Base-by-base conservation (phyloP, 2,113 vertebrate species). In the Cacatua alba region DNA sequence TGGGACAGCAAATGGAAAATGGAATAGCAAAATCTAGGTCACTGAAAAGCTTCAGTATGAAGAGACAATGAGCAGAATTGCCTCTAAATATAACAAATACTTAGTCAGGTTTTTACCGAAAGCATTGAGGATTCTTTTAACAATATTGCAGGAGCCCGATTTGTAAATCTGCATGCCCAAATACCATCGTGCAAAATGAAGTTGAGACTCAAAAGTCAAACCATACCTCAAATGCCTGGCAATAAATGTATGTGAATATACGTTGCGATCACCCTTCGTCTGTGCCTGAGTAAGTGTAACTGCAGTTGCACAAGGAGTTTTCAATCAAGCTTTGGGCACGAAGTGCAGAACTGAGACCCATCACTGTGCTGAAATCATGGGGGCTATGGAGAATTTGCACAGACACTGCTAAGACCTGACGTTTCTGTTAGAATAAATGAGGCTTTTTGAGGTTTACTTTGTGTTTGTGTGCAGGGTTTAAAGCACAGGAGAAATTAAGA, bases 1-100 rank as follows among this genome's bases (percentile, higher is more conserved):
- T 28, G 53, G 91, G 63, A 85, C 44, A 60, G 86, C 57, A 92
- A 92, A 87, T 82, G 74, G 93, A 89, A 97, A 95, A 89, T 35
- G 91, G 85, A 87, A 92, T 33, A 95, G 88, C 25, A 84, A 90
- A 95, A 96, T 94, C 84, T 95, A 95, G 95, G 96, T 97, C 95
- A 96, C 52, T 72, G 78, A 93, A 96, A 94, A 91, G 84, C 90
- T 92, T 92, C 90, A 63, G 70, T 82, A 62, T 35, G 72, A 86
- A 79, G 72, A 90, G 82, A 96, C 70, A 90, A 94, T 84, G 86
- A 86, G 95, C 59, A 93, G 86, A 90, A 95, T 92, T 89, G 94
- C 48, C 83, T 95, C 95, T 94, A 96, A 96, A 97, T 94, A 91
- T 92, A 96, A 94, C 62, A 95, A 86, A 88, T 86, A 96, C 92